These are phyloP conservation scores for Phaenicophaeus curvirostris DNA, from an alignment of 2,797 vertebrate genomes.

Conservation along the genomic window DNA sequence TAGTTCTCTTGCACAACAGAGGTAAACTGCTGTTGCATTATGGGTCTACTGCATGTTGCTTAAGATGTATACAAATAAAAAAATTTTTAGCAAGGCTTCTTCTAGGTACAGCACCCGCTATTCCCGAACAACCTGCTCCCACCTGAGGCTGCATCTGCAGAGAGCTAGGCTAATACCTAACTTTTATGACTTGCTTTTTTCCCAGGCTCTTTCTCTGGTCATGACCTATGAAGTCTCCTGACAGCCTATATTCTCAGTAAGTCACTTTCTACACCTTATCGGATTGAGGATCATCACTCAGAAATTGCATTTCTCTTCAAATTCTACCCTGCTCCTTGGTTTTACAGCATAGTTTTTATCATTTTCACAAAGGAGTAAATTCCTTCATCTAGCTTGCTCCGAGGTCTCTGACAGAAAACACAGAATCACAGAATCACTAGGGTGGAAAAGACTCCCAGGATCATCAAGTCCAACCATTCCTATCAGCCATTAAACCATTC, in stretches of 20 bases:
- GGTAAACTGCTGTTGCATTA: neutral
- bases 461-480: too few relatives aligned
- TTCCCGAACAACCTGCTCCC: fast-evolving
- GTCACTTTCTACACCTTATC: neutral
- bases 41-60: fast-evolving
- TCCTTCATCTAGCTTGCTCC: neutral
- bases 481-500: too few relatives aligned
- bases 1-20: neutral
- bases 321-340: neutral
- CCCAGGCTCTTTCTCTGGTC: neutral
- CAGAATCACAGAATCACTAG: neutral
- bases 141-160: neutral
- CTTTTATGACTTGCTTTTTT: neutral
- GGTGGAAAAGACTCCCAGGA: too few relatives aligned
- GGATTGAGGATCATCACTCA: neutral
- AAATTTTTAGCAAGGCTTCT: neutral
- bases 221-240: neutral
- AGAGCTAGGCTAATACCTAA: neutral
- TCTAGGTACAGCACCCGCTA: neutral
- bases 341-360: neutral
- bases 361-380: neutral
- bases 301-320: neutral
- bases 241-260: neutral
- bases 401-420: neutral
- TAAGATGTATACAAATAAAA: neutral